A percentile compares a stretch with the other conserved stretches of the same genome.
These are phyloP conservation scores for Amphiura filiformis DNA, from an alignment of 35 echinoderm and acorn worm species.

Conservation along the genomic window DNA sequence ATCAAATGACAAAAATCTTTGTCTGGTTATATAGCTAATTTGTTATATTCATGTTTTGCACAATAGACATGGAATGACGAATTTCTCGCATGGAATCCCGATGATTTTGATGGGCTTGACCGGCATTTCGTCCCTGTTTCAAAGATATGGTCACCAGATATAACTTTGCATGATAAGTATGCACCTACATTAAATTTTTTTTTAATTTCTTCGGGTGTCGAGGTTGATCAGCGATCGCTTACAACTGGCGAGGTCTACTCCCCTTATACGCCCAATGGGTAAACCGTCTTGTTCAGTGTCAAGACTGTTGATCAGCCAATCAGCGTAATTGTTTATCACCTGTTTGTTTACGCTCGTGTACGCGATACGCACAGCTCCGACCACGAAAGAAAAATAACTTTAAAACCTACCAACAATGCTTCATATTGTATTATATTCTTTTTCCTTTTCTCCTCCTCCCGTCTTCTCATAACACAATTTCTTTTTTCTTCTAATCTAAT, in stretches of 20 bases:
- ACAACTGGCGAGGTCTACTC: too few species aligned
- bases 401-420: background rate
- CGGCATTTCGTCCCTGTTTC: constrained; percentile 16
- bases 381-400: background rate
- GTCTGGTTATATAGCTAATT: too few species aligned
- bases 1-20: too few species aligned
- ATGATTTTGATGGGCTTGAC: constrained; percentile 57
- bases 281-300: background rate
- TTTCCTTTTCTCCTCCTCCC: too few species aligned
- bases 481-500: too few species aligned
- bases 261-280: background rate
- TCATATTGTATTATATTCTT: too few species aligned
- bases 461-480: too few species aligned
- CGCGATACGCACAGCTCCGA: too few species aligned
- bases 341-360: too few species aligned
- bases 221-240: background rate
- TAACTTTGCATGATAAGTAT: constrained; percentile 71
- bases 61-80: constrained; percentile 79
- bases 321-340: too few species aligned
- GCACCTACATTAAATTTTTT: background rate
- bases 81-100: constrained; percentile 68
- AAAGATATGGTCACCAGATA: constrained; percentile 76
- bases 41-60: too few species aligned
- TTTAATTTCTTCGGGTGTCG: background rate
- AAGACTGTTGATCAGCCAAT: too few species aligned